Conservation (phyloP, 2,113 vertebrate species). For the Spermophilus dauricus region DNA sequence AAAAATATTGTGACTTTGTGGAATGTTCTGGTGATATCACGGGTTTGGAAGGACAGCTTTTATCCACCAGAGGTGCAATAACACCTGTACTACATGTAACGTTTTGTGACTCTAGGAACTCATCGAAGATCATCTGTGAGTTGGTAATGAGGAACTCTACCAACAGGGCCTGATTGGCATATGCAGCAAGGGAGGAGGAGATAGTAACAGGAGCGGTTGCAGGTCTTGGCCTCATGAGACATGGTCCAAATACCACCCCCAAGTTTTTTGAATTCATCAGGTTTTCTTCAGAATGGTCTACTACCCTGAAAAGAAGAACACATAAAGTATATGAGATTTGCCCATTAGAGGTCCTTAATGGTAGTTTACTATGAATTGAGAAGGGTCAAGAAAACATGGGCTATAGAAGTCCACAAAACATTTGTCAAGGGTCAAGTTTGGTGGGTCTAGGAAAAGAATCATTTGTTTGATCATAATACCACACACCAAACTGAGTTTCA, state of each 20-base stretch:
- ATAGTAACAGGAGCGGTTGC: constrained; percentile 95
- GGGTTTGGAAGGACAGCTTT: constrained; percentile 80
- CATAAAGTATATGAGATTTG: background rate
- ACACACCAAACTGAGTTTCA: constrained; percentile 13
- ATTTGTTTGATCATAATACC: constrained; percentile 49
- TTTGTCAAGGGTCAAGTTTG: background rate
- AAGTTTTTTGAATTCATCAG: constrained; percentile 99
- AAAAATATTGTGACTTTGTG: constrained; percentile 90
- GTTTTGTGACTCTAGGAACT: constrained; percentile 89
- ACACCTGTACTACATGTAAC: background rate
- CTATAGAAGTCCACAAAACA: background rate
- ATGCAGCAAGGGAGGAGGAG: constrained; percentile 95
- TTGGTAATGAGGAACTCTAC: constrained; percentile 96
- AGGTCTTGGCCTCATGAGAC: constrained; percentile 96
- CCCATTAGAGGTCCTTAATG: background rate
- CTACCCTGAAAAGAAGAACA: constrained; percentile 90
- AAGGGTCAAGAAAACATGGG: background rate
- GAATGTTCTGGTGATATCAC: constrained; percentile 88
- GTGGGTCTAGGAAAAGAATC: background rate
- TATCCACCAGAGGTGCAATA: constrained; percentile 71
- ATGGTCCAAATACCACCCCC: constrained; percentile 98
- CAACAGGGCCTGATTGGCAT: constrained; percentile 96
- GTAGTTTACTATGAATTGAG: background rate
- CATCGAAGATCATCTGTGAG: constrained; percentile 95
- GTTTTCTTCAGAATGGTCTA: constrained; percentile 95